A percentile compares a stretch with the other conserved stretches of the same genome.
phyloP scores from a whole-genome alignment of 1,140 invertebrate species.

The Zaprionus gabonicus region DNA sequence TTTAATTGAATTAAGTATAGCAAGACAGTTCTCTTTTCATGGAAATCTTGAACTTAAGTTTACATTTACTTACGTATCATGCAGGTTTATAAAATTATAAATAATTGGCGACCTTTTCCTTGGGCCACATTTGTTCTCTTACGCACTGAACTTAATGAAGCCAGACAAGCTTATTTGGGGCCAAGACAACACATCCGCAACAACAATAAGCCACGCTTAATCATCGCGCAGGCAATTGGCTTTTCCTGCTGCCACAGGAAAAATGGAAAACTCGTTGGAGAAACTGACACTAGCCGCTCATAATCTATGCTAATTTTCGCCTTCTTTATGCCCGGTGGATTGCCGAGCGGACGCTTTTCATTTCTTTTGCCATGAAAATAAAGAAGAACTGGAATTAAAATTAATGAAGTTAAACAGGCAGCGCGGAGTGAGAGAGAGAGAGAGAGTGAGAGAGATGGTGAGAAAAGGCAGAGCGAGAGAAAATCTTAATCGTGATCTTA shows the following conservation, averaged over 20 bases:
- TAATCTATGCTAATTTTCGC: slow-evolving; percentile 77
- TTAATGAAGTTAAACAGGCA: slow-evolving; percentile 69
- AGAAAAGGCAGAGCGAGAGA: slow-evolving; percentile 21
- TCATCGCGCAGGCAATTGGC: slow-evolving; percentile 59
- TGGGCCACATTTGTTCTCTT: not conserved
- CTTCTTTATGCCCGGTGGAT: slow-evolving; percentile 52
- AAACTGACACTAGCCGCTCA: slow-evolving; percentile 50
- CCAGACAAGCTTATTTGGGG: slow-evolving; percentile 31
- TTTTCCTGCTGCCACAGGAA: slow-evolving; percentile 30
- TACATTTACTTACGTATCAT: too few relatives aligned
- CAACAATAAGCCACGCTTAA: slow-evolving; percentile 52
- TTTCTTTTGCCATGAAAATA: slow-evolving; percentile 43
- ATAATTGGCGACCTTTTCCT: not conserved
- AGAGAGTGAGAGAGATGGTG: slow-evolving; percentile 13
- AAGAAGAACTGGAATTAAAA: slow-evolving; percentile 59
- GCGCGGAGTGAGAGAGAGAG: slow-evolving; percentile 13
- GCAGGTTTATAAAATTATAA: too few relatives aligned
- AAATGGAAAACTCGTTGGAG: slow-evolving; percentile 20
- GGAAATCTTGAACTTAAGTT: too few relatives aligned
- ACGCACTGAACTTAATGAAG: slow-evolving; percentile 25
- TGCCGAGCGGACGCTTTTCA: slow-evolving; percentile 48
- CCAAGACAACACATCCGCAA: slow-evolving; percentile 20
- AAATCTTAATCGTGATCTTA: slow-evolving; percentile 81
- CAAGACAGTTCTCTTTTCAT: not conserved
- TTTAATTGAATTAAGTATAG: not conserved